Base-by-base conservation (phyloP, 2,113 vertebrate genomes). In the Xiphias gladius region DNA sequence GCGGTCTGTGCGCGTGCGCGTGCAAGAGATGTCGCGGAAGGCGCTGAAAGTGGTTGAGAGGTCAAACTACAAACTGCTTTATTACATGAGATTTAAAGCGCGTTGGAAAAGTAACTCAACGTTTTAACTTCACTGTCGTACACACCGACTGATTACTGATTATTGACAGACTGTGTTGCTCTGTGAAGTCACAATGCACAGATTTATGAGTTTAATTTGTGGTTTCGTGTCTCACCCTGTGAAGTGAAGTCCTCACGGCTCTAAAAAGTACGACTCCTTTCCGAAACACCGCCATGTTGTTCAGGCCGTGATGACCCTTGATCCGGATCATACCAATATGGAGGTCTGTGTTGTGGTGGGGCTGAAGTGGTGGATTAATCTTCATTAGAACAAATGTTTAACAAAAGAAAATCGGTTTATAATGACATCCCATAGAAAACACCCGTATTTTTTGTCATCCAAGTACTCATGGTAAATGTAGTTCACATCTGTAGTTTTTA, bases 221-320 rank as follows among this genome's bases (percentile, higher is more conserved):
- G n/a, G n/a, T 28, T 72, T 35, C 11, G 26, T 64, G 10, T 26
- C 82, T 88, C 66, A 92, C 91, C 74, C 2, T 20, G 4, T 50
- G 24, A 17, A 32, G 4, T 0, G 39, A 74, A 9, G 35, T 37
- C 12, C 17, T 67, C 22, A n/a, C 13, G 0, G 30, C 28, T 4
- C 30, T 13, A 1, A 74, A 4, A 9, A 41, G 3, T 0, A 11
- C 6, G 0, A 2, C 6, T 35, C 8, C 65, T 2, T 70, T 79
- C 22, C 50, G 0, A 37, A 76, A 11, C n/a, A 70, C 65, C 57
- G 88, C 90, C 88, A 93, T 93, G 39, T 89, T 91, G 39, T 5
- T 54, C 1, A 0, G 0, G 0, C 22, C 0, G 14, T 43, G 28
- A 0, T 52, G 71, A 81, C 32, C 30, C 70, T 24, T 24, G 62